phyloP scores from a whole-genome alignment of 2,113 vertebrate species.

The Merops nubicus region DNA sequence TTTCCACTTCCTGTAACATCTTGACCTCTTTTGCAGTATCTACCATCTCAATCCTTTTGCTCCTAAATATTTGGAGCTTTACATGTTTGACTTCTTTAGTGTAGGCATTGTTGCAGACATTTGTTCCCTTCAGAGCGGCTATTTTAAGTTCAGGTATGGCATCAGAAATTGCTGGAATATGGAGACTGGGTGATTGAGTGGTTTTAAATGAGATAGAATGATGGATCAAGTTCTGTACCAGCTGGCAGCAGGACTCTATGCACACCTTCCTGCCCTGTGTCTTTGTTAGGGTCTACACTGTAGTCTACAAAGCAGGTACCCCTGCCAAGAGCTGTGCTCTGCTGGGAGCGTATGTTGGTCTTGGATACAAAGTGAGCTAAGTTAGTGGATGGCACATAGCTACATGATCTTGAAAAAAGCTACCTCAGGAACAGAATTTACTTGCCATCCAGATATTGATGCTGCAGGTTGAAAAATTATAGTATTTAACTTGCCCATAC shows the following conservation, averaged over 20 bases:
- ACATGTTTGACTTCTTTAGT: neutral
- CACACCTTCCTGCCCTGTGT: neutral
- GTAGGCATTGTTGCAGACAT: neutral
- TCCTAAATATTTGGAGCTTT: neutral
- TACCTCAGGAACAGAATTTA: neutral
- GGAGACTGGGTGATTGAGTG: neutral
- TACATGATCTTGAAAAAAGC: neutral
- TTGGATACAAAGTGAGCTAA: neutral
- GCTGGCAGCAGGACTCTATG: neutral
- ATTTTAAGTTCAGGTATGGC: neutral
- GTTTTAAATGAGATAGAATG: neutral
- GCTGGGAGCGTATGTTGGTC: accelerated
- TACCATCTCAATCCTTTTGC: neutral
- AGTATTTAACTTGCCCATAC: neutral
- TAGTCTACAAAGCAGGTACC: neutral
- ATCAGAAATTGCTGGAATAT: neutral
- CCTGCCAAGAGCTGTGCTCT: neutral
- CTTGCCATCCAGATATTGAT: neutral
- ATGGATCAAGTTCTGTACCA: neutral
- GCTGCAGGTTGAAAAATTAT: neutral
- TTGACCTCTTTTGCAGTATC: neutral
- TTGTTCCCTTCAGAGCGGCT: neutral
- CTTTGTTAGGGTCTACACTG: neutral
- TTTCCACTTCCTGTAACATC: neutral
- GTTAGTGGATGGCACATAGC: neutral